Conservation (phyloP, 2,888 invertebrate species). For the Cyclophora albipunctata region DNA sequence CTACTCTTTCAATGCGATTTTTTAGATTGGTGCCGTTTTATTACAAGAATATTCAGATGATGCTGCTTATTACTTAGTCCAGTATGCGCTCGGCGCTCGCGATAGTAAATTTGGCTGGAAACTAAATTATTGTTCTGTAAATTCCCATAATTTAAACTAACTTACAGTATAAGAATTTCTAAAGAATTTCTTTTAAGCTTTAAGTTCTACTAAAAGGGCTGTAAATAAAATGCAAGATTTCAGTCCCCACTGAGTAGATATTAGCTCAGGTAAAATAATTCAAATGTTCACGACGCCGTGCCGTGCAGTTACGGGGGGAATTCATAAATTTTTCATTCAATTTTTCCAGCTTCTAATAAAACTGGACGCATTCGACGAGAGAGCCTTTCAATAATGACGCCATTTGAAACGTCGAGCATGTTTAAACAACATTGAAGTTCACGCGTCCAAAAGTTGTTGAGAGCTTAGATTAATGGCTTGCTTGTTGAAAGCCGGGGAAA, state of each 20-base stretch:
- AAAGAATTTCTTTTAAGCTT: neutral
- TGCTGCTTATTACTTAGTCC: conserved; percentile 11
- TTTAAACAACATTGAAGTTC: too few relatives aligned
- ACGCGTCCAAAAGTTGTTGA: conserved; percentile 21
- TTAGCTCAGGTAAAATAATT: too few relatives aligned
- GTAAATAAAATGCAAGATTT: neutral
- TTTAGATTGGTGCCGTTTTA: conserved; percentile 43
- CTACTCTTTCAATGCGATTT: conserved; percentile 43
- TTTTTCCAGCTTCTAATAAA: conserved; percentile 1
- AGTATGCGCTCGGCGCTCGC: conserved; percentile 19
- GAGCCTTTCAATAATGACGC: neutral
- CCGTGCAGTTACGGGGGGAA: conserved; percentile 4
- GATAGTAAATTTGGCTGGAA: conserved; percentile 15
- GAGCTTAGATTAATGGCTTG: conserved; percentile 32
- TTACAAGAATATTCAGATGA: conserved; percentile 35
- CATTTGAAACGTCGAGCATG: too few relatives aligned
- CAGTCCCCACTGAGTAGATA: too few relatives aligned
- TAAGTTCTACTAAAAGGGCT: neutral
- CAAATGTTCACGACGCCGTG: too few relatives aligned
- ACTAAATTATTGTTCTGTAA: too few relatives aligned
- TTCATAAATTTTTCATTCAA: conserved; percentile 25
- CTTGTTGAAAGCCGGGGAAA: conserved; percentile 21
- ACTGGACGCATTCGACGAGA: conserved; percentile 1
- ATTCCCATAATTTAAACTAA: too few relatives aligned
- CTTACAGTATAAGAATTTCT: too few relatives aligned